phyloP scores from a whole-genome alignment of 2,113 vertebrate species.

The Tachuris rubrigastra region DNA sequence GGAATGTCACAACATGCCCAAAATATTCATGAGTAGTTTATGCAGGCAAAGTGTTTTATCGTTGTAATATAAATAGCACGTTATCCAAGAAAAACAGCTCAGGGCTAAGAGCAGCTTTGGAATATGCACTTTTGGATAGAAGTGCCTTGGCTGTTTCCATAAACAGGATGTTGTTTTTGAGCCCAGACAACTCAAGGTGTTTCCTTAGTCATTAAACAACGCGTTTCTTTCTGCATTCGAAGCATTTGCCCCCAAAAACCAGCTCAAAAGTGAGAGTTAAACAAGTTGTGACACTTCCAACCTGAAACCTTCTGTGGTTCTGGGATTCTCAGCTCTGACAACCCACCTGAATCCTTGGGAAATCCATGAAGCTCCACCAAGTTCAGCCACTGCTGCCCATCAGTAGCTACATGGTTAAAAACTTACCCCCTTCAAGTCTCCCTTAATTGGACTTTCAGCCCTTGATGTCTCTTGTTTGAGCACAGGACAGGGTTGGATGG shows the following conservation, averaged over 20 bases:
- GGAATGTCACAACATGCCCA: neutral
- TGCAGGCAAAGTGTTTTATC: neutral
- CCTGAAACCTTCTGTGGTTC: fast-evolving
- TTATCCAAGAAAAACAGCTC: neutral
- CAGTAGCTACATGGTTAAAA: fast-evolving
- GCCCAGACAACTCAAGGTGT: fast-evolving
- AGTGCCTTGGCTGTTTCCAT: neutral
- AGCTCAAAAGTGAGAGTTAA: fast-evolving
- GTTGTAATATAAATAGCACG: neutral
- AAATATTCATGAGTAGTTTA: neutral
- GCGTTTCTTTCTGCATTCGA: neutral
- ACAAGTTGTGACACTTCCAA: fast-evolving
- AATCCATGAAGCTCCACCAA: neutral
- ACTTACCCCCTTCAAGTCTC: neutral
- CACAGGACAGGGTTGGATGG: neutral
- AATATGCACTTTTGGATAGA: neutral
- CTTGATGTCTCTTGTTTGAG: neutral
- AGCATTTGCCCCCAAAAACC: fast-evolving
- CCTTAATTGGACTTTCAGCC: neutral
- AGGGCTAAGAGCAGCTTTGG: neutral
- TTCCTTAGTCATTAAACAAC: neutral
- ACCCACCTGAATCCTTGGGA: neutral
- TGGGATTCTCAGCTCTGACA: neutral
- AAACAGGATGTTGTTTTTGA: neutral
- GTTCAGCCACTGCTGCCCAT: neutral